phyloP scores from a whole-genome alignment of 2,797 vertebrate species.

The Falco biarmicus region DNA sequence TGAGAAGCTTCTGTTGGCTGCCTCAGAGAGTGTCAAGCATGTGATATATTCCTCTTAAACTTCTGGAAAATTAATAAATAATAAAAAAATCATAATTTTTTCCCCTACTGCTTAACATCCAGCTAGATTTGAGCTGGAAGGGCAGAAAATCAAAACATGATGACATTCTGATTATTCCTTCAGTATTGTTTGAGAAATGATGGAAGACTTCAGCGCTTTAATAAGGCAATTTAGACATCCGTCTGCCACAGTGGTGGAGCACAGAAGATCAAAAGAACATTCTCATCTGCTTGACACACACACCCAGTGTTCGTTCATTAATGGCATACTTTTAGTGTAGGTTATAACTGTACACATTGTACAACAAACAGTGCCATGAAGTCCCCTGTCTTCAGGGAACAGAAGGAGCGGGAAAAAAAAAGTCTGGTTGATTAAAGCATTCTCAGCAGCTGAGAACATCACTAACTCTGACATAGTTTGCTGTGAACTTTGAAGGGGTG shows the following conservation, averaged over 20 bases:
- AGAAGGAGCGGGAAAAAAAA: neutral
- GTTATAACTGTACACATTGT: neutral
- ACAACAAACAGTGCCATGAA: neutral
- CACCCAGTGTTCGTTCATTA: neutral
- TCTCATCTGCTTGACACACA: constrained; percentile 21
- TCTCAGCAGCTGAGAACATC: neutral
- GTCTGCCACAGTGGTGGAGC: neutral
- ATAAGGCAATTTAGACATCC: neutral
- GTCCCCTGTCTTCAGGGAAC: neutral
- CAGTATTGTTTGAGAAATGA: neutral
- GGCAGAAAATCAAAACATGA: neutral
- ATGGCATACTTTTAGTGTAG: neutral
- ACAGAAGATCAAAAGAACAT: constrained; percentile 31
- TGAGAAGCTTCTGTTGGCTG: neutral
- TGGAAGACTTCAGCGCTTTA: neutral
- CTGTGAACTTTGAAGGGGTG: neutral
- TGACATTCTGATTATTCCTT: neutral
- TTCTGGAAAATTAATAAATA: neutral
- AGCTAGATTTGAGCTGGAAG: neutral
- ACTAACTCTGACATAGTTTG: neutral
- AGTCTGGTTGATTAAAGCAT: constrained; percentile 22
- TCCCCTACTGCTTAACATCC: neutral
- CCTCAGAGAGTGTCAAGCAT: neutral
- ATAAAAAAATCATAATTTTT: neutral
- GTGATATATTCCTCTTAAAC: neutral